Evolutionary conservation across 2,888 invertebrate species (phyloP).

Genomic region (Phalera bucephala): DNA sequence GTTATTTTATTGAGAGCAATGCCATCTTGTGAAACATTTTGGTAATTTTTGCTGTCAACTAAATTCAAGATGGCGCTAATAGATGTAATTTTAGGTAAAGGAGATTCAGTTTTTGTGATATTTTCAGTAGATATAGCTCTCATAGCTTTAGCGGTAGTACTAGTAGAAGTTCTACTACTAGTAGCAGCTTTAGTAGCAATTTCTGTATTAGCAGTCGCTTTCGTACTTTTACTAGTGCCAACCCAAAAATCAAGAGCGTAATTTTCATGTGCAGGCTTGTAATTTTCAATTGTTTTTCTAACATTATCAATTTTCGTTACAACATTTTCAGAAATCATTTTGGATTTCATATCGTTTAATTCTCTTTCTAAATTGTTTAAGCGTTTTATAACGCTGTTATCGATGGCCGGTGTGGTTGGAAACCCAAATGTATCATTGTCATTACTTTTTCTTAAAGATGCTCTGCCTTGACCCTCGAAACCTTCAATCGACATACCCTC

Average conservation of each 20-base stretch:
- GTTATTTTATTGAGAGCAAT: no score
- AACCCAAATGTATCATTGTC: neutral
- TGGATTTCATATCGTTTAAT: neutral
- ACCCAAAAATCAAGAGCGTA: neutral
- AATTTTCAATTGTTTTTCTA: neutral
- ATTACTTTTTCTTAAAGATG: neutral
- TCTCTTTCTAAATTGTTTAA: neutral
- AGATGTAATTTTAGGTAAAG: neutral
- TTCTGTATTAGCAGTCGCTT: neutral
- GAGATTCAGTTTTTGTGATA: neutral
- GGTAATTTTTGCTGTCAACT: neutral
- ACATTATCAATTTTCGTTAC: no score
- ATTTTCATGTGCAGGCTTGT: no score
- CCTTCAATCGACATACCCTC: neutral
- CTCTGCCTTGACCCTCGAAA: neutral
- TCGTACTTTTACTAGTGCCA: neutral
- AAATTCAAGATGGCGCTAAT: neutral
- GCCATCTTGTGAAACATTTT: neutral
- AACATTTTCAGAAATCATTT: neutral
- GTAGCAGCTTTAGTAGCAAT: neutral
- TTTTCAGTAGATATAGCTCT: neutral
- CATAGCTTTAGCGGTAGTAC: neutral
- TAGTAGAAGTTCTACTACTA: neutral
- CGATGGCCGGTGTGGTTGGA: neutral
- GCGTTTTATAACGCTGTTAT: neutral